These are phyloP conservation scores for Melanerpes formicivorus DNA, from an alignment of 2,113 vertebrate species.

Conservation along the genomic window DNA sequence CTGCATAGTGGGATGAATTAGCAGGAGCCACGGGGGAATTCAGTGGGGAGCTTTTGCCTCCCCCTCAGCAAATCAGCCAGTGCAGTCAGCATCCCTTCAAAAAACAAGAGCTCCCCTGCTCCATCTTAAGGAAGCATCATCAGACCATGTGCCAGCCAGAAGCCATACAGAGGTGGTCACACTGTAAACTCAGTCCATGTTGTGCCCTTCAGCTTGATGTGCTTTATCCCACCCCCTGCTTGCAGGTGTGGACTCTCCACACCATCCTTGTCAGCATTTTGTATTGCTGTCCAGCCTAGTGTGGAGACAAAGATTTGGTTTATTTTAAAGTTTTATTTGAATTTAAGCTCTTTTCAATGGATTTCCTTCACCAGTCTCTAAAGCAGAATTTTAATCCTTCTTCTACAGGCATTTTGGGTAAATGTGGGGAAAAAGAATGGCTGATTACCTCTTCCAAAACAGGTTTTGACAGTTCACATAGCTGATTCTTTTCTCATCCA, in stretches of 20 bases:
- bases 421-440: neutral
- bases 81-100: neutral
- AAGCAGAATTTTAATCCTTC: neutral
- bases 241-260: neutral
- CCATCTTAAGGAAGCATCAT: neutral
- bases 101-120: neutral
- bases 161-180: fast-evolving
- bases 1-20: neutral
- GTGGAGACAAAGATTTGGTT: neutral
- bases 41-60: neutral
- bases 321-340: neutral
- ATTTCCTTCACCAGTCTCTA: neutral
- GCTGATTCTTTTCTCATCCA: neutral
- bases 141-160: neutral
- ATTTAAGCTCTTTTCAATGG: neutral
- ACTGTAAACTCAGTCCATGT: neutral
- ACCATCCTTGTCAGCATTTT: neutral
- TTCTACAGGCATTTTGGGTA: neutral
- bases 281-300: neutral
- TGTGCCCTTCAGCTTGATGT: neutral
- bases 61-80: neutral
- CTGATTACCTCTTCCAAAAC: neutral
- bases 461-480: neutral
- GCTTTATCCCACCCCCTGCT: neutral
- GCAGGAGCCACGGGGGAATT: neutral